A percentile compares a stretch with the other conserved stretches of the same genome.
These are phyloP conservation scores for Augochlorella aurata DNA, from an alignment of 2,888 invertebrate species.

Conservation along the genomic window DNA sequence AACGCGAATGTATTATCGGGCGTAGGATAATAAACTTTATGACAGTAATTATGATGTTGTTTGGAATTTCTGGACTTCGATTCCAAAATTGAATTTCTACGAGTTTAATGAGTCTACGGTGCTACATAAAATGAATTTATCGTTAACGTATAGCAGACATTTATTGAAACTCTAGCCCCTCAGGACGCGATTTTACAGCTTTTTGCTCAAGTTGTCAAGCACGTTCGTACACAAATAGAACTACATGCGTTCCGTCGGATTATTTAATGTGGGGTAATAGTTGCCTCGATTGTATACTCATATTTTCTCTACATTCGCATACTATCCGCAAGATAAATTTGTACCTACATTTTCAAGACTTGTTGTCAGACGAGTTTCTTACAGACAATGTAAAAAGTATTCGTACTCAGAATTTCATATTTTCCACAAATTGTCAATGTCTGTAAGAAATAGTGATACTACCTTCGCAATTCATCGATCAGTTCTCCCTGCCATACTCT, in stretches of 20 bases:
- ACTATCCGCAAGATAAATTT: too few relatives aligned
- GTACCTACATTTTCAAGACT: too few relatives aligned
- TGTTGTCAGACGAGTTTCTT: too few relatives aligned
- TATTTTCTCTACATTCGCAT: background rate
- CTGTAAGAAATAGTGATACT: too few relatives aligned
- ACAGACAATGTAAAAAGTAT: too few relatives aligned
- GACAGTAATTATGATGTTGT: background rate
- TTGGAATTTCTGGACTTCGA: background rate
- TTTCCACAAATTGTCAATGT: too few relatives aligned
- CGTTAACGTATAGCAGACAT: background rate
- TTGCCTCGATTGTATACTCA: background rate
- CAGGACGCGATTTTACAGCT: background rate
- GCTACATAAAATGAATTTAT: background rate
- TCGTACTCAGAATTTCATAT: too few relatives aligned
- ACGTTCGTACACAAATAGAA: background rate
- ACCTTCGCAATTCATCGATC: too few relatives aligned
- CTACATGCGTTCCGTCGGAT: background rate
- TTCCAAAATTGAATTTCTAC: conserved; percentile 5
- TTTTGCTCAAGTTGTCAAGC: background rate
- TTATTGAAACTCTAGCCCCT: background rate
- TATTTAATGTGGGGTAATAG: background rate
- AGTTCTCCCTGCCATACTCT: too few relatives aligned
- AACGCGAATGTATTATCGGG: background rate
- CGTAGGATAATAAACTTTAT: conserved; percentile 2
- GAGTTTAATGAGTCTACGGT: conserved; percentile 5